These are phyloP conservation scores for Isichthys henryi DNA, from an alignment of 2,113 vertebrate genomes.

Conservation along the genomic window DNA sequence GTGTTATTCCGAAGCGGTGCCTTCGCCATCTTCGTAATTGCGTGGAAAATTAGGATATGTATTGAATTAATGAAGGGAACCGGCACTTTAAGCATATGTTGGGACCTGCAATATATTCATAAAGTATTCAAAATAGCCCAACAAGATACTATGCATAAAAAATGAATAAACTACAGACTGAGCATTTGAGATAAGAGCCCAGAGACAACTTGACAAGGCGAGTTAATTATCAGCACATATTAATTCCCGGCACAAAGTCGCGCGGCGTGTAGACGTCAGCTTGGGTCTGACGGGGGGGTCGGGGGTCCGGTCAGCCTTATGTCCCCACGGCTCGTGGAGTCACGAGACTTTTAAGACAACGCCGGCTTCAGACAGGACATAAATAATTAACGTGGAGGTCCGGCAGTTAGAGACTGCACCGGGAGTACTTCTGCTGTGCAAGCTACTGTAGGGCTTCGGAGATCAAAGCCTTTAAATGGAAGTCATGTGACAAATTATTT, in stretches of 20 bases:
- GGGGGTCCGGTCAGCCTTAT: background rate
- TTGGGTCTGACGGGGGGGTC: background rate
- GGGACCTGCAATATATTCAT: conserved; percentile 50
- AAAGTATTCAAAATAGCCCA: conserved; percentile 36
- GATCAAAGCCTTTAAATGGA: conserved; percentile 1
- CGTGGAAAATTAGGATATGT: conserved; percentile 33
- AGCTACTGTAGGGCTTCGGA: background rate
- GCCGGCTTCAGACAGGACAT: background rate
- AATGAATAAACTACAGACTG: conserved; percentile 28
- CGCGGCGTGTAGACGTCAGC: background rate
- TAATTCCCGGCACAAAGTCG: background rate
- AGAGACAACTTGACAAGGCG: conserved; percentile 10
- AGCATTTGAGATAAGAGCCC: background rate
- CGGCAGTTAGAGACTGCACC: background rate
- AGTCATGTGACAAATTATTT: conserved; percentile 3
- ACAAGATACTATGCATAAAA: conserved; percentile 30
- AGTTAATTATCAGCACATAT: conserved; percentile 12
- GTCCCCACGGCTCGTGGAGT: background rate
- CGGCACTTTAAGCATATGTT: conserved; percentile 28
- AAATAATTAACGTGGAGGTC: background rate
- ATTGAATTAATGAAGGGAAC: conserved; percentile 37
- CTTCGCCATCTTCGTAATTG: conserved; percentile 26
- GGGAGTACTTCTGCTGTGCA: background rate
- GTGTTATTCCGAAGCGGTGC: conserved; percentile 25
- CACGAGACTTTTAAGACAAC: background rate